Evolutionary conservation across 2,797 vertebrate species (phyloP).

Genomic region (Cottoperca gobio): DNA sequence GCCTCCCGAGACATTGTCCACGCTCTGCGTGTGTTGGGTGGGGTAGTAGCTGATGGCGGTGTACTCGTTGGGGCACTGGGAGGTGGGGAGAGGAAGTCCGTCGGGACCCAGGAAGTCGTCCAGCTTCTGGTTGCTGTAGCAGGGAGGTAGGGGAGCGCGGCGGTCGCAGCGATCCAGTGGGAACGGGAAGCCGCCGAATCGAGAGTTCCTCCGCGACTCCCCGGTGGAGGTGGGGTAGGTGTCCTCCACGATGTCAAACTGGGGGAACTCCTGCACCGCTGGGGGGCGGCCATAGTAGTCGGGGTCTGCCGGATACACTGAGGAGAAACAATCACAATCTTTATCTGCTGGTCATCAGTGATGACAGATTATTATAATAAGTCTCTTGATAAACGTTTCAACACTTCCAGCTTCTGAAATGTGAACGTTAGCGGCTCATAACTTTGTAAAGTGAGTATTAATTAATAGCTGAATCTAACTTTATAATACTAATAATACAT

Average conservation of each 20-base stretch:
- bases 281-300: constrained; percentile 88
- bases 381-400: too few species aligned
- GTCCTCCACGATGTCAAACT: constrained; percentile 89
- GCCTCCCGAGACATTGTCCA: constrained; percentile 83
- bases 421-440: neutral
- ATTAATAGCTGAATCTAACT: too few species aligned
- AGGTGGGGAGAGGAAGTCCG: constrained; percentile 82
- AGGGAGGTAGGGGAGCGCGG: constrained; percentile 92
- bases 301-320: constrained; percentile 87
- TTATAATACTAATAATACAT: too few species aligned
- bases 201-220: constrained; percentile 85
- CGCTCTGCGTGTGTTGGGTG: constrained; percentile 84
- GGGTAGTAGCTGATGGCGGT: constrained; percentile 98
- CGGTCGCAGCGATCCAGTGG: constrained; percentile 92
- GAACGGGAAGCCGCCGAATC: constrained; percentile 96
- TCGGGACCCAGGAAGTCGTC: constrained; percentile 91
- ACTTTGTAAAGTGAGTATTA: neutral
- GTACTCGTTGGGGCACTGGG: constrained; percentile 94
- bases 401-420: neutral
- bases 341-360: too few species aligned
- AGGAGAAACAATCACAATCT: neutral
- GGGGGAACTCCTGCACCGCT: constrained; percentile 88
- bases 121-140: constrained; percentile 96
- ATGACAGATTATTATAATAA: too few species aligned
- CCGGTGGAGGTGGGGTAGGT: constrained; percentile 78